Evolutionary conservation across 2,113 vertebrate species (phyloP), one percentile per base, ranked within the genome.

Genomic region (Poicephalus meyeri): DNA sequence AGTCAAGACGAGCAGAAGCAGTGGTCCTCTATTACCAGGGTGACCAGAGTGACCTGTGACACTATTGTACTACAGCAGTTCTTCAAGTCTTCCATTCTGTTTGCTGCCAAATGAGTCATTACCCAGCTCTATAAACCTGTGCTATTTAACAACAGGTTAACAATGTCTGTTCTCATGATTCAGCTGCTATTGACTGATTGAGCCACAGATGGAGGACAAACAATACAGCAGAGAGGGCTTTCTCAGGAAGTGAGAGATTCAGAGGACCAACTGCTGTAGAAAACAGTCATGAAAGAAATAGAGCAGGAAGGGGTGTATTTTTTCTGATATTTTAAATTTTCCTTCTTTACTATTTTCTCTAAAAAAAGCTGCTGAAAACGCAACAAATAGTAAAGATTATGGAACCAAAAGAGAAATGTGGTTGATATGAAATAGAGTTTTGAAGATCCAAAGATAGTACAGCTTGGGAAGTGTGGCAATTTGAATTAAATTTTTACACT

Each of bases 101-200:
- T 42, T 60, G 25, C 55, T 76, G 15, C 7, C 44, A 89, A 65
- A 53, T 2, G 44, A 41, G 11, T 80, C 25, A 46, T 69, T 47
- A 46, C 10, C 5, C 13, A 46, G 10, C 6, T 64, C 49, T 69
- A 31, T 29, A 68, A 11, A 35, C 4, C 28, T 39, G 20, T 61
- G 46, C 24, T 35, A 60, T 60, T 76, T 80, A 49, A 50, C 4
- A 68, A 60, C 15, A 33, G 35, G 39, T 33, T 69, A 66, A 65
- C 1, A 49, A 10, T 29, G 12, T 31, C 29, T 55, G 11, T 44
- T 92, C n/a, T 56, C 37, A 37, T 29, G 16, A 76, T 33, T 64
- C 39, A 28, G n/a, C 33, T 64, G 21, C 9, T 77, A 29, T 35
- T 65, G n/a, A 56, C 8, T 0, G 0, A 39, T 13, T 11, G 13